Evolutionary conservation across 2,113 vertebrate genomes (phyloP).

Genomic region (Archilochus colubris): DNA sequence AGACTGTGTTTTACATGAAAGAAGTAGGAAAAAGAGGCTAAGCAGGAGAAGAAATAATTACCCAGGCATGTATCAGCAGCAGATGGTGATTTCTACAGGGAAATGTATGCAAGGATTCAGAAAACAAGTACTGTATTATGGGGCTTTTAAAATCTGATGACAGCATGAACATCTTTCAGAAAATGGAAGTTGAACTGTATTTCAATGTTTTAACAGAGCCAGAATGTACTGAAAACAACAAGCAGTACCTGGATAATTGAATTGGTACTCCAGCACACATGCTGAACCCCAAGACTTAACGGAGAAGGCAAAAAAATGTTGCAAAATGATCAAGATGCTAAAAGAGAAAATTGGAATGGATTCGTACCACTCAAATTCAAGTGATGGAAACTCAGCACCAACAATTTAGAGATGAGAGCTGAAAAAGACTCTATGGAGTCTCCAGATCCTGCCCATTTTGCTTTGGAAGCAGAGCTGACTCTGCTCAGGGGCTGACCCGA

Average conservation of each 20-base stretch:
- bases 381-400: background rate
- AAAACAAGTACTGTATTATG: background rate
- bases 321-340: background rate
- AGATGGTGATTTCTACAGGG: slow-evolving; percentile 50
- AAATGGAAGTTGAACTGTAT: background rate
- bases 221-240: background rate
- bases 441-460: background rate
- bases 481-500: fast-evolving
- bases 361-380: background rate
- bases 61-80: background rate
- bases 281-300: fast-evolving
- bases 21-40: background rate
- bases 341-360: background rate
- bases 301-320: background rate
- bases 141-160: background rate
- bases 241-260: background rate
- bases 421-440: background rate
- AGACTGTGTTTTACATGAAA: background rate
- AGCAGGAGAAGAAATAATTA: slow-evolving; percentile 36
- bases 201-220: background rate
- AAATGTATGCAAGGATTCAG: slow-evolving; percentile 19
- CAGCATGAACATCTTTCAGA: background rate
- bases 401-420: background rate
- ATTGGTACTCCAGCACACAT: background rate
- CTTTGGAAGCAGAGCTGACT: background rate